A percentile compares a stretch with the other conserved stretches of the same genome.
Conservation (phyloP, 2,797 vertebrate genomes). For the Chrosomus eos region DNA sequence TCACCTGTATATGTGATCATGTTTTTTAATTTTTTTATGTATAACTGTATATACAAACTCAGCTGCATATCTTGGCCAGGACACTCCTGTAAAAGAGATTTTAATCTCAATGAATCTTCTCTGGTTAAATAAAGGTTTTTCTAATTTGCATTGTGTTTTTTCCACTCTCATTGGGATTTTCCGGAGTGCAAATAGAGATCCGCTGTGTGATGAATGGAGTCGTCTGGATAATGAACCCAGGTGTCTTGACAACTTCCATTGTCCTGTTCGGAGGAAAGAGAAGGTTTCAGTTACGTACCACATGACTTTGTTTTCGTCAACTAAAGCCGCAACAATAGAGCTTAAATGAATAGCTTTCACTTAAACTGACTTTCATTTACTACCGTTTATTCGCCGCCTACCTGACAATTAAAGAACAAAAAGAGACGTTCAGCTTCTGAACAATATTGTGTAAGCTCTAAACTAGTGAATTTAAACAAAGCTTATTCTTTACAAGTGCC, state of each 20-base stretch:
- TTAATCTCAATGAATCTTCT: background rate
- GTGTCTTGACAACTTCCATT: conserved; percentile 17
- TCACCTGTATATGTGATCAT: too few relatives aligned
- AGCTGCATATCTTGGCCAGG: too few relatives aligned
- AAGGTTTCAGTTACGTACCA: background rate
- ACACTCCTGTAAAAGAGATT: background rate
- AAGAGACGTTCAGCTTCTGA: background rate
- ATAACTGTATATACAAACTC: too few relatives aligned
- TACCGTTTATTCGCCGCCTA: background rate
- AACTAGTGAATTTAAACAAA: background rate
- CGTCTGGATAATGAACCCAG: conserved; percentile 7
- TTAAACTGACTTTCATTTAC: conserved; percentile 13
- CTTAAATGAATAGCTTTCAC: background rate
- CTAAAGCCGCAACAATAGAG: background rate
- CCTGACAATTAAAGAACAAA: conserved; percentile 10
- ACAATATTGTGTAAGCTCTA: background rate
- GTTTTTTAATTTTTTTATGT: too few relatives aligned
- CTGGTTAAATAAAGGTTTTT: background rate
- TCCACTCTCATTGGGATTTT: background rate
- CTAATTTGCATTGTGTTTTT: background rate
- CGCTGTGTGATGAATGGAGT: conserved; percentile 12
- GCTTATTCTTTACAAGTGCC: background rate
- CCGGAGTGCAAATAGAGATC: conserved; percentile 2
- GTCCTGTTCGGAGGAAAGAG: background rate
- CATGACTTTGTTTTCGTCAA: conserved; percentile 21